Base-by-base conservation (phyloP, 2,888 invertebrate genomes). In the Microctonus brassicae region DNA sequence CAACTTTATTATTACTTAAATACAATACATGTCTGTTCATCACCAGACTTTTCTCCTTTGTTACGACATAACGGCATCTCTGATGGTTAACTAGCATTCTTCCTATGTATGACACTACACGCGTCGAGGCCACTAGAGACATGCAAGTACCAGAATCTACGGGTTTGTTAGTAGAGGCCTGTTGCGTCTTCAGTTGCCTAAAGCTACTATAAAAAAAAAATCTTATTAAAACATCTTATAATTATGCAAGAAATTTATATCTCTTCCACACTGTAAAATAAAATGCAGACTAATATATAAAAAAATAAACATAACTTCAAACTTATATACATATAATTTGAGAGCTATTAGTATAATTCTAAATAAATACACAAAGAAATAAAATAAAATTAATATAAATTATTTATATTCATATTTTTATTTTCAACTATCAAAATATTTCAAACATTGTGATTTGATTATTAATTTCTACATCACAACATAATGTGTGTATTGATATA, bases 21-120 rank as follows among this genome's bases (percentile, higher is more conserved):
- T 20, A 47, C 6, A 6, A 47, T 17, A 47, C 17, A 26, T 55
- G 24, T 60, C 13, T 75, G 68, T 33, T 70, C 39, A 65, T 58
- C 58, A 61, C 10, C 62, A 53, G 39, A 39, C 29, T 72, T 75
- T 60, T 65, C 42, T 22, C 52, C 29, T 64, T 34, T 36, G 39
- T 34, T 20, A 2, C 24, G 47, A 65, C 26, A 17, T 39, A 26
- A 42, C 62, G 52, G 55, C 60, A 52, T 57, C 47, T 47, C 68
- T 70, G 73, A 72, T 77, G 73, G 72, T 77, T 85, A 86, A 87
- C 80, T 85, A 81, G 85, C 83, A 70, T 85, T 80, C 85, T 87
- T 81, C 55, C 73, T 82, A 80, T 85, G 84, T 86, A 86, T 84
- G 86, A 82, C 84, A 85, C 87, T 86, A 87, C 83, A 86, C 80